Percentiles rank a stretch among this genome's conserved stretches.
phyloP scores from a whole-genome alignment of 2,797 vertebrate genomes.

The Lates japonicus region DNA sequence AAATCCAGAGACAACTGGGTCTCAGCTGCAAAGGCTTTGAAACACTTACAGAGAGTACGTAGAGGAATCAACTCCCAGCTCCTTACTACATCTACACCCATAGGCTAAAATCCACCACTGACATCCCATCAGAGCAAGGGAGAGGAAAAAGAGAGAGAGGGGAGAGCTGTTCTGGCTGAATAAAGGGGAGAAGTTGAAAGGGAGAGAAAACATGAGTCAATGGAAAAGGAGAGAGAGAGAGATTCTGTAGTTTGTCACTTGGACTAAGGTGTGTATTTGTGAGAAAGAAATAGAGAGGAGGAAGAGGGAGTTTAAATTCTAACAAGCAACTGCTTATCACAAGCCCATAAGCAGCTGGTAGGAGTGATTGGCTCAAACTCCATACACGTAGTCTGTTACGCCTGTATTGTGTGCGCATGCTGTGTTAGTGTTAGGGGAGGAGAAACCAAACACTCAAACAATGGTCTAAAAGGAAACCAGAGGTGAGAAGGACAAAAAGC shows the following conservation, averaged over 20 bases:
- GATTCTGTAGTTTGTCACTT: slow-evolving; percentile 59
- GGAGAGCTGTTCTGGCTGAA: slow-evolving; percentile 66
- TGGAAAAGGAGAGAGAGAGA: slow-evolving; percentile 35
- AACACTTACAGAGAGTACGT: slow-evolving; percentile 44
- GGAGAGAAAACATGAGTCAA: slow-evolving; percentile 47
- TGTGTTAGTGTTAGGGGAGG: slow-evolving; percentile 46
- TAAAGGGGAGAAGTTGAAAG: slow-evolving; percentile 46
- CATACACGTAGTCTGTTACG: slow-evolving; percentile 40
- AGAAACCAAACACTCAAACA: slow-evolving; percentile 45
- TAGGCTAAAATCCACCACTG: slow-evolving; percentile 78
- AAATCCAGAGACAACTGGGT: slow-evolving; percentile 67
- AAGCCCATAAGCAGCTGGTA: slow-evolving; percentile 75
- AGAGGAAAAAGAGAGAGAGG: slow-evolving; percentile 27
- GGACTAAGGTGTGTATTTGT: slow-evolving; percentile 33
- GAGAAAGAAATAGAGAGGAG: slow-evolving; percentile 41
- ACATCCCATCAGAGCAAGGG: slow-evolving; percentile 71
- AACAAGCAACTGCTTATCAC: slow-evolving; percentile 77
- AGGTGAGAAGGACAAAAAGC: slow-evolving; percentile 29
- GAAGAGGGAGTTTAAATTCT: slow-evolving; percentile 70
- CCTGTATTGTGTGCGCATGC: slow-evolving; percentile 12
- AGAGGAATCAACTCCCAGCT: slow-evolving; percentile 67
- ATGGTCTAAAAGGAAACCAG: slow-evolving; percentile 47
- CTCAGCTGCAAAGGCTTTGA: slow-evolving; percentile 66
- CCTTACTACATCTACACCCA: slow-evolving; percentile 74
- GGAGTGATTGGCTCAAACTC: slow-evolving; percentile 70